These are phyloP conservation scores for Zhuqinia jingwanae DNA, from an alignment of 2,888 invertebrate genomes.

Conservation along the genomic window DNA sequence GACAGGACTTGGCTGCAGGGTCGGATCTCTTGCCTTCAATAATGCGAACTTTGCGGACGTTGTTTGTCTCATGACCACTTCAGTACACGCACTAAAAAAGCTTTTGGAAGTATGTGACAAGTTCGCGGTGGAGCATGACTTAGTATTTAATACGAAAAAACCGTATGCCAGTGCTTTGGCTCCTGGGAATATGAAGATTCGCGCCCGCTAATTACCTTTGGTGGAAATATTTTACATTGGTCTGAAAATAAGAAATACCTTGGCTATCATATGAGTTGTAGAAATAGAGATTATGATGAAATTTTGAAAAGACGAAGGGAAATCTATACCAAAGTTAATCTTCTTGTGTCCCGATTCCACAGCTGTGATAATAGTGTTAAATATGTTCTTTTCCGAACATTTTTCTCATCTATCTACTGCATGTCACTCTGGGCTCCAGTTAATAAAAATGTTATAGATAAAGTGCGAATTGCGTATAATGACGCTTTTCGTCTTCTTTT, in stretches of 20 bases:
- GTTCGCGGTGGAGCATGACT: background rate
- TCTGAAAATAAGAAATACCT: background rate
- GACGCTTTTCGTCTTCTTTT: too few relatives aligned
- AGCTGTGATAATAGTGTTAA: background rate
- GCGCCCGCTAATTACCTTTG: slow-evolving; percentile 7
- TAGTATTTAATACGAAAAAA: slow-evolving; percentile 50
- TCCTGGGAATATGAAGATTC: background rate
- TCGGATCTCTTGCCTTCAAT: background rate
- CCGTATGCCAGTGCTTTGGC: slow-evolving; percentile 41
- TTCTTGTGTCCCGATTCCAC: background rate
- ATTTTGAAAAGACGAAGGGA: background rate
- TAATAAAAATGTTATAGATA: background rate
- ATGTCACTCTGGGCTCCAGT: background rate
- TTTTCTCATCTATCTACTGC: slow-evolving; percentile 22
- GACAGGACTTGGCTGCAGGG: background rate
- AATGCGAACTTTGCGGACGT: background rate
- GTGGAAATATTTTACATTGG: slow-evolving; percentile 1
- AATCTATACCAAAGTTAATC: background rate
- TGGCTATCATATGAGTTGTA: slow-evolving; percentile 3
- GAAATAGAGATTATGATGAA: background rate
- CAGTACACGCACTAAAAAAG: slow-evolving; percentile 20
- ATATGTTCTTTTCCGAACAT: slow-evolving; percentile 6
- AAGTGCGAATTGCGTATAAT: too few relatives aligned
- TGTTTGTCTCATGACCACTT: background rate
- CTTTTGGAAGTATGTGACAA: slow-evolving; percentile 32